A percentile compares a stretch with the other conserved stretches of the same genome.
These are phyloP conservation scores for Neria commutata DNA, from an alignment of 2,888 invertebrate genomes.

Conservation along the genomic window DNA sequence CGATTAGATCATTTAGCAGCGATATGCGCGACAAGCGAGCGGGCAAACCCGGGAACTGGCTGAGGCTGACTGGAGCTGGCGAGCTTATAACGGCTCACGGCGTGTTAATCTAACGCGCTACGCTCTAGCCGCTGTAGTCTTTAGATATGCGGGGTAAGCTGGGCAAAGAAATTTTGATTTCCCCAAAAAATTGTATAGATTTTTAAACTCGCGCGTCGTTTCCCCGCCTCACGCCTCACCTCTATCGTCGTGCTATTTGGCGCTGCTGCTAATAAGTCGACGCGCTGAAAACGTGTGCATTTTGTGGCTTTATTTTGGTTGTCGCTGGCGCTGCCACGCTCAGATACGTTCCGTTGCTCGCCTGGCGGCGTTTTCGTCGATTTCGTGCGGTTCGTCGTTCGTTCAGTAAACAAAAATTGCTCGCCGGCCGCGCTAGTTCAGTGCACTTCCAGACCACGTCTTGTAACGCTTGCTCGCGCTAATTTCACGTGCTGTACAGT, in stretches of 20 bases:
- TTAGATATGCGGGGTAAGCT: too few species aligned
- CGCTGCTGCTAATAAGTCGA: neutral
- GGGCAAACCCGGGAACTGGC: too few species aligned
- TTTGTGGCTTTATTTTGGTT: neutral
- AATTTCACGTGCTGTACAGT: too few species aligned
- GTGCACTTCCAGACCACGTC: neutral
- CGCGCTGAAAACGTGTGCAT: neutral
- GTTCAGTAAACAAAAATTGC: conserved; percentile 59
- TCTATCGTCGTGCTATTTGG: conserved; percentile 33
- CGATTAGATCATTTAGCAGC: conserved; percentile 9
- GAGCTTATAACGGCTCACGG: too few species aligned
- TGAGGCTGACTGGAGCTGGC: too few species aligned
- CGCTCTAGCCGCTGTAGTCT: too few species aligned
- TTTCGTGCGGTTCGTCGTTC: neutral
- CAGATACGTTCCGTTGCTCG: neutral
- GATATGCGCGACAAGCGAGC: too few species aligned
- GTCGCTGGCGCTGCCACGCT: conserved; percentile 18
- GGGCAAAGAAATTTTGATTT: too few species aligned
- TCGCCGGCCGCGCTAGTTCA: conserved; percentile 48
- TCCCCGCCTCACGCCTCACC: neutral
- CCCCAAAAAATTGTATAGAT: too few species aligned
- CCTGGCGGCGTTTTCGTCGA: too few species aligned
- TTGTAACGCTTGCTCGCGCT: neutral
- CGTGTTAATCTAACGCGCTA: too few species aligned
- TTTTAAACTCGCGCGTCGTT: neutral